phyloP scores from a whole-genome alignment of 2,797 vertebrate genomes.

The Pseudocheirus occidentalis region DNA sequence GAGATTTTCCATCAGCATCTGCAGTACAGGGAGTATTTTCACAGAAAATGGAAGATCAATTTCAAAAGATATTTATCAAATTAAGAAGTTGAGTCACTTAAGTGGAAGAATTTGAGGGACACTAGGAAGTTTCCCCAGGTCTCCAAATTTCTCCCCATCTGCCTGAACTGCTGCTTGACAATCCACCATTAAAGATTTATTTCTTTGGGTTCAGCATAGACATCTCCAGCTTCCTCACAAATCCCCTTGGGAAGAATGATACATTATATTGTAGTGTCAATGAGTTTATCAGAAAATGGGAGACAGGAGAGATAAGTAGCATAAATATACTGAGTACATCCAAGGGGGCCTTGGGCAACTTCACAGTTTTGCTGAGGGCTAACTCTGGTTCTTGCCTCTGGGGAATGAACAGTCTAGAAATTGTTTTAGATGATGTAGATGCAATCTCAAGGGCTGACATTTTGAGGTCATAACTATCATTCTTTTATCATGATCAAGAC shows the following conservation, averaged over 20 bases:
- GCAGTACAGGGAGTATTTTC: constrained; percentile 31
- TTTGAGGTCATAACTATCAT: constrained; percentile 32
- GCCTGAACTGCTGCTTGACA: background rate
- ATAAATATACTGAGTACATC: background rate
- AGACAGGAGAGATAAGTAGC: background rate
- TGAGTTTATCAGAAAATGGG: constrained; percentile 22
- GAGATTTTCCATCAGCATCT: constrained; percentile 27
- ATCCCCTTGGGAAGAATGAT: background rate
- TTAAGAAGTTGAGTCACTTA: background rate
- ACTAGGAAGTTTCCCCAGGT: background rate
- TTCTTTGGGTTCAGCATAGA: constrained; percentile 37
- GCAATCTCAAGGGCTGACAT: constrained; percentile 45
- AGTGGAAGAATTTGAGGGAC: constrained; percentile 44
- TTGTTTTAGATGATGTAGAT: constrained; percentile 31
- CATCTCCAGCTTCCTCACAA: constrained; percentile 4
- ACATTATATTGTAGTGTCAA: background rate
- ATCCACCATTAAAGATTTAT: constrained; percentile 1
- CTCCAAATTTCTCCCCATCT: constrained; percentile 31
- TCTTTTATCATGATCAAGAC: constrained; percentile 36
- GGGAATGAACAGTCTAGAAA: constrained; percentile 59
- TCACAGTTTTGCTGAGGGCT: constrained; percentile 33
- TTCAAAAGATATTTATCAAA: constrained; percentile 40
- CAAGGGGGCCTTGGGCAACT: background rate
- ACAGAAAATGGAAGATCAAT: constrained; percentile 19
- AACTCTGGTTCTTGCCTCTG: constrained; percentile 6